Evolutionary conservation across 2,797 vertebrate genomes (phyloP).

Genomic region (Phrynocephalus forsythii): DNA sequence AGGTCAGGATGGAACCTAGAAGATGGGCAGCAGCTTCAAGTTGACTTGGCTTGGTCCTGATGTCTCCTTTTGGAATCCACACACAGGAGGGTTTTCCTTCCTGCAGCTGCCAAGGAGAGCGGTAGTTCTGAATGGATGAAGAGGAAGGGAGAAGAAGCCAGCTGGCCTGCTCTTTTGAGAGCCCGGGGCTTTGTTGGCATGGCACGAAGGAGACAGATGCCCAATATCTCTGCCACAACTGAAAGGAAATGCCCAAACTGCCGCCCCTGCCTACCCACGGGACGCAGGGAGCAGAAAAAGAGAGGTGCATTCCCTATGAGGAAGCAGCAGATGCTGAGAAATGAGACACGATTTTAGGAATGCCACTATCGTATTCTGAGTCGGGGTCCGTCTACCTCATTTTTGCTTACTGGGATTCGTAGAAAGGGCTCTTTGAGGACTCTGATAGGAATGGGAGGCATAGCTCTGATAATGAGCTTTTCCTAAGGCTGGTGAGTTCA

Average conservation of each 20-base stretch:
- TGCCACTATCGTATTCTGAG: background rate
- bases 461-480: background rate
- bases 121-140: background rate
- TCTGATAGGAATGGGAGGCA: background rate
- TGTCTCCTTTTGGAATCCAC: background rate
- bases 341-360: background rate
- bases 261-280: background rate
- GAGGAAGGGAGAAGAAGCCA: background rate
- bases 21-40: background rate
- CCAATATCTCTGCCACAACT: background rate
- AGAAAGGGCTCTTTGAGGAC: background rate
- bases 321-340: background rate
- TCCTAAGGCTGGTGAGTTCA: background rate
- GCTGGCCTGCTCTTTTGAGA: slow-evolving; percentile 16
- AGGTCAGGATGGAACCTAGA: background rate
- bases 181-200: background rate
- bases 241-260: background rate
- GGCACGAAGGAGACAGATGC: background rate
- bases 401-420: no score
- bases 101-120: slow-evolving; percentile 10
- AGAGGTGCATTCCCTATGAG: background rate
- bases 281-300: background rate
- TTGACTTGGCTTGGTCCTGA: background rate
- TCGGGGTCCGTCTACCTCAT: background rate
- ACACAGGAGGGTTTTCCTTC: background rate